Percentiles rank a stretch among this genome's conserved stretches.
Conservation (phyloP, 2,888 invertebrate species). For the Stenodera caucasica region DNA sequence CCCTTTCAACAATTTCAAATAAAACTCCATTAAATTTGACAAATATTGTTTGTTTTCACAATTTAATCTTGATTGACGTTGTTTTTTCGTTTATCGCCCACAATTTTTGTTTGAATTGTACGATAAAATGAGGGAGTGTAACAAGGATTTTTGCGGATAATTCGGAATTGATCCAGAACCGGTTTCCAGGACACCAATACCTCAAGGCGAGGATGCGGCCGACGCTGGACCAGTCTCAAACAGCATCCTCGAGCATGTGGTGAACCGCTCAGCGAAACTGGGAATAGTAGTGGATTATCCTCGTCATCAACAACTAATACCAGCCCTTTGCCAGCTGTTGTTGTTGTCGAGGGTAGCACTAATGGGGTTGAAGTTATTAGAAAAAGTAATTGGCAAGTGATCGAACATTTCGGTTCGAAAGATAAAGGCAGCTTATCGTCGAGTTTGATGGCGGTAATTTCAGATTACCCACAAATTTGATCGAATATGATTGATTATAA, state of each 20-base stretch:
- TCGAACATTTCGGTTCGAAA: conserved; percentile 76
- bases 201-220: conserved; percentile 48
- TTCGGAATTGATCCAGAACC: conserved; percentile 18
- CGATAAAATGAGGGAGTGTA: too few relatives aligned
- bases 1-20: too few relatives aligned
- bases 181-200: conserved; percentile 47
- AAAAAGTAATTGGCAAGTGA: conserved; percentile 90
- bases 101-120: too few relatives aligned
- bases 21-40: too few relatives aligned
- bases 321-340: conserved; percentile 40
- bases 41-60: too few relatives aligned
- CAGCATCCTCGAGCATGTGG: conserved; percentile 54
- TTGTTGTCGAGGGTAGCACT: conserved; percentile 13
- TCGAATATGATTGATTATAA: conserved; percentile 19
- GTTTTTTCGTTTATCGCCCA: too few relatives aligned
- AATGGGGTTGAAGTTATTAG: conserved; percentile 60
- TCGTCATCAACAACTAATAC: conserved; percentile 46
- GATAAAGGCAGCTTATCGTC: conserved; percentile 64
- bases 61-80: too few relatives aligned
- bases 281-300: conserved; percentile 41
- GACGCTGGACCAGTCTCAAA: conserved; percentile 60
- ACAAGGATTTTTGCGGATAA: too few relatives aligned
- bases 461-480: background rate
- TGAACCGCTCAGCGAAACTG: conserved; percentile 44
- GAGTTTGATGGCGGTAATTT: conserved; percentile 65